phyloP scores from a whole-genome alignment of 2,113 vertebrate genomes.

The Myanophis thanlyinensis region DNA sequence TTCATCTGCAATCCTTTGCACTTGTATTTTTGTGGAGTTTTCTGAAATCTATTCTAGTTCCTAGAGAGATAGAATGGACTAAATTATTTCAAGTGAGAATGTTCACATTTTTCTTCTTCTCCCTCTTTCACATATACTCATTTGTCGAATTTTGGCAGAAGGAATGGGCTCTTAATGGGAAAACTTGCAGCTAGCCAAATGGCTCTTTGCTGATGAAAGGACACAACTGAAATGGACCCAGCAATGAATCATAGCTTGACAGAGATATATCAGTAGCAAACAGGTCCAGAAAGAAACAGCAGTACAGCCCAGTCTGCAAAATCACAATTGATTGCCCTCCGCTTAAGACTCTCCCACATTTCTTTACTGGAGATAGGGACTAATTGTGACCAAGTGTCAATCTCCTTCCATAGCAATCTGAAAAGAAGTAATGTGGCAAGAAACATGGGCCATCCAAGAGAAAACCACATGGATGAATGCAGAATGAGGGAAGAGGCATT shows the following conservation, averaged over 20 bases:
- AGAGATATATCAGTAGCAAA: constrained; percentile 16
- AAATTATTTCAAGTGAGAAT: not conserved
- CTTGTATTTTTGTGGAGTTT: not conserved
- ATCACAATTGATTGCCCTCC: not conserved
- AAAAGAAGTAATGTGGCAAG: not conserved
- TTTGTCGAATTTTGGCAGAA: not conserved
- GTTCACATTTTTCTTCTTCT: not conserved
- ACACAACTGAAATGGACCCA: not conserved
- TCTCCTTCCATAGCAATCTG: not conserved
- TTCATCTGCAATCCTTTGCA: not conserved
- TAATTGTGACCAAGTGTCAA: not conserved
- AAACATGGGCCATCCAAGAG: not conserved
- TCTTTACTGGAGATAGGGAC: not conserved
- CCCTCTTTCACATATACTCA: not conserved
- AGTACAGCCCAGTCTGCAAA: not conserved
- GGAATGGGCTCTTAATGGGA: not conserved
- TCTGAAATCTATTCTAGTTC: not conserved
- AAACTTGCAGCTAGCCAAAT: constrained; percentile 12
- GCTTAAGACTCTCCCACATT: not conserved
- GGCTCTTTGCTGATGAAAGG: constrained; percentile 20
- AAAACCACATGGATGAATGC: not conserved
- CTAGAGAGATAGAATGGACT: not conserved
- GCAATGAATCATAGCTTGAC: constrained; percentile 22
- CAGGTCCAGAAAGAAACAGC: not conserved
- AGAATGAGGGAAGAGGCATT: not conserved